Evolutionary conservation across 1,140 invertebrate species (phyloP), one percentile per base, ranked within the genome.

Genomic region (Euschistus heros): DNA sequence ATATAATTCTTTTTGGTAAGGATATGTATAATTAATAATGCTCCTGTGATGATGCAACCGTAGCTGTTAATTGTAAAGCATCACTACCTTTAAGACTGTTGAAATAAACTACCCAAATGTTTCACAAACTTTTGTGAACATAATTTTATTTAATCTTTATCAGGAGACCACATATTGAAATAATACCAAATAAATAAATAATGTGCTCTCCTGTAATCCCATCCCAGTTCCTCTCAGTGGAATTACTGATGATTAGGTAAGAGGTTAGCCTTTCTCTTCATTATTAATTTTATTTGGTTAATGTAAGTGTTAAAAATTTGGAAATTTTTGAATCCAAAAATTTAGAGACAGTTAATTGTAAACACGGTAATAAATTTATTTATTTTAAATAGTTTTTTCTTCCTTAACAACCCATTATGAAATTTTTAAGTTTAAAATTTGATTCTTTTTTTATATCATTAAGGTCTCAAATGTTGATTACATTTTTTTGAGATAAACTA

Each of bases 41-140:
- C 64, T 70, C 67, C 68, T 72, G 70, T 72, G 71, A 72, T 71
- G 69, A 70, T 69, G 69, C 68, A 69, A 69, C 70, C 50, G 63
- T 67, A 68, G 60, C 63, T 62, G 66, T 69, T 63, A 67, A 62
- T 26, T 67, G 64, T 60, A 66, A 63, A 63, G 63, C 66, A 64
- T 67, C 67, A 69, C 46, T 67, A 63, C 66, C 66, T 71, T 64
- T 69, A 72, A 71, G 70, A 71, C 70, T 71, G 70, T 68, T 66
- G 65, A 59, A 66, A 62, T 62, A 66, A 66, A 66, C 22, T 59
- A 61, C 20, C 44, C 27, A 30, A 66, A 44, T 50, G 24, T 24
- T 24, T 57, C 15, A 57, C 54, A 57, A 20, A 24, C 24, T 57
- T 26, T 57, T 22, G 54, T 22, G 54, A 24, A 24, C 14, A 57